Evolutionary conservation across 2,797 vertebrate species (phyloP), one percentile per base, ranked within the genome.

Genomic region (Falco concolor): DNA sequence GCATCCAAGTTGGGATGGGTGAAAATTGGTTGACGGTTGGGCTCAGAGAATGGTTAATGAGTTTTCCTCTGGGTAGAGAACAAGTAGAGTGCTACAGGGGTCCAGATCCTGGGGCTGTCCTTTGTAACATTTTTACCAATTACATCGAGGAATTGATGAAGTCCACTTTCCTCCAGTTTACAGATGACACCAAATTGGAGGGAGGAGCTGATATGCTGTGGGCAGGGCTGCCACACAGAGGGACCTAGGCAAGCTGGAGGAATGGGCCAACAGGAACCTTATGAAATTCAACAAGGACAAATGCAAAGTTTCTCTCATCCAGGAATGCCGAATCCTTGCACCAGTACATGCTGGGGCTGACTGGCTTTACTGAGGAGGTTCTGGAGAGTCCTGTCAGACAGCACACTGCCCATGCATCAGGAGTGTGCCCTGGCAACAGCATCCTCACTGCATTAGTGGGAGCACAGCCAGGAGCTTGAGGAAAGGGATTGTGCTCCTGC

Each of bases 401-500:
- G 50, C 28, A 44, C 1, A 1, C 1, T 7, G 50, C 38, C 36
- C 9, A 4, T 22, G 22, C 1, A 0, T 44, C 50, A 65, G 45
- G 8, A 75, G 40, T 14, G 42, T 77, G 63, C 25, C 45, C 47
- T 36, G 60, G 42, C 54, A 53, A 59, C 7, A 19, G n/a, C 32
- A 73, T 28, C 63, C 42, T 64, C 50, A 21, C 34, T 76, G 25
- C 42, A 38, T 45, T 64, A 50, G 47, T 40, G 21, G 28, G 32
- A 61, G 13, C 19, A 10, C 27, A 52, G n/a, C 28, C 68, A 87
- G 59, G 32, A 80, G 16, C 21, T 8, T 22, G n/a, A 83, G 50
- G 27, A 15, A 63, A 54, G 24, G 40, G 30, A 34, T 77, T 74
- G 24, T 38, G 40, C 19, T 76, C 32, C 64, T 15, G 3, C 44